Conservation (phyloP, 1,140 invertebrate genomes). For the Ruditapes philippinarum region DNA sequence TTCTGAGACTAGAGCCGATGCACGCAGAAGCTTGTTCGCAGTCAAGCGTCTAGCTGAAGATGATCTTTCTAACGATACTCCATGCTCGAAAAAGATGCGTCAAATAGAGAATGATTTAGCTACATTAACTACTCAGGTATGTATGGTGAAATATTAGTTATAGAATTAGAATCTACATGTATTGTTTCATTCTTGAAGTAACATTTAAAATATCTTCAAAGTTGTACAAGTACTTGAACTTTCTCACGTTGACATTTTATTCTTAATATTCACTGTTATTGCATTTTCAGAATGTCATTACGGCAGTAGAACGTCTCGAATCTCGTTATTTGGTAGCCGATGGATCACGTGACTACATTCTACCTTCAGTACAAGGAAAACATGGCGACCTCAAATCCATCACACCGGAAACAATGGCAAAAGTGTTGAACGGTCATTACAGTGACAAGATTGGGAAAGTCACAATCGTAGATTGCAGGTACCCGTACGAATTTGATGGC, state of each 20-base stretch:
- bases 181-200: background rate
- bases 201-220: background rate
- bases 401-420: slow-evolving; percentile 88
- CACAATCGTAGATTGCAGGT: slow-evolving; percentile 90
- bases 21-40: slow-evolving; percentile 37
- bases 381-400: slow-evolving; percentile 96
- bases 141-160: background rate
- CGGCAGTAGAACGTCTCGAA: slow-evolving; percentile 39
- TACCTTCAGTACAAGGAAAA: slow-evolving; percentile 92
- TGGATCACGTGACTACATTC: slow-evolving; percentile 67
- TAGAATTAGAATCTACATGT: background rate
- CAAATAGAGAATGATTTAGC: background rate
- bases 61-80: background rate
- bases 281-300: slow-evolving; percentile 6
- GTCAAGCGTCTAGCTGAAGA: slow-evolving; percentile 15
- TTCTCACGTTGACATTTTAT: background rate
- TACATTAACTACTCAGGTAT: background rate
- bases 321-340: slow-evolving; percentile 43
- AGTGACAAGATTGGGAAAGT: slow-evolving; percentile 78
- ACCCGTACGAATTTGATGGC: slow-evolving; percentile 98
- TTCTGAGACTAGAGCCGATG: background rate
- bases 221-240: background rate
- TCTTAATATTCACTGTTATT: background rate
- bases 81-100: background rate
- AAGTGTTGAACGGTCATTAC: slow-evolving; percentile 73